phyloP scores from a whole-genome alignment of 2,113 vertebrate genomes.

The Zosterops hypoxanthus region DNA sequence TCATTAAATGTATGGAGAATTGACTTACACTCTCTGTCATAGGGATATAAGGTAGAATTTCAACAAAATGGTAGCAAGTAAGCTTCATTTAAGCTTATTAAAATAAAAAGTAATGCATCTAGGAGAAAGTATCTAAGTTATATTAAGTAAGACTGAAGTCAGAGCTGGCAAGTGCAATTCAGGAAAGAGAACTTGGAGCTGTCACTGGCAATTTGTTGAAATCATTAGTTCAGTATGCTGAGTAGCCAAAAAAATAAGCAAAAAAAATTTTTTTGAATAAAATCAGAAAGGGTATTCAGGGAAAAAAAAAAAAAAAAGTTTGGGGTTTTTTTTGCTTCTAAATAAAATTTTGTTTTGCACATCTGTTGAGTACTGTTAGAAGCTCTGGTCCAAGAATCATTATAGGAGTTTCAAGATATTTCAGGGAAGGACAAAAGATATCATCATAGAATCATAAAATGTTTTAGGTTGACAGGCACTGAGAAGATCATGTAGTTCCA shows the following conservation, averaged over 20 bases:
- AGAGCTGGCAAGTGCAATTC: background rate
- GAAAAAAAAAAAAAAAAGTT: rapidly evolving
- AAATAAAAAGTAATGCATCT: background rate
- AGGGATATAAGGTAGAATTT: background rate
- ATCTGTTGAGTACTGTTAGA: background rate
- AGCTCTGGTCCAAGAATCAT: background rate
- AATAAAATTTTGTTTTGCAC: background rate
- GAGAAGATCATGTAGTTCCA: background rate
- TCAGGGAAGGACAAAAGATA: background rate
- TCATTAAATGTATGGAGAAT: background rate
- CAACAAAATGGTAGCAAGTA: background rate
- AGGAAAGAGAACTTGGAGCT: background rate
- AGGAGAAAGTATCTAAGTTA: background rate
- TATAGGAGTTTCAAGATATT: background rate
- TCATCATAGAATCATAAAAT: background rate
- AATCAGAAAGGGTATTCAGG: background rate
- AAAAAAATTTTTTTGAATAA: background rate
- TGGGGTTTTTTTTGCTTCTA: rapidly evolving
- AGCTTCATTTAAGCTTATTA: background rate
- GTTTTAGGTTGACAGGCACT: background rate
- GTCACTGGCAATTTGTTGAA: background rate
- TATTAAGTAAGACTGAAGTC: background rate
- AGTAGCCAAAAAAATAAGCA: background rate
- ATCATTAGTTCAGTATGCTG: background rate
- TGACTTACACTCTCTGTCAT: background rate